Evolutionary conservation across 2,797 vertebrate species (phyloP).

Genomic region (Sebastes baramenuke): DNA sequence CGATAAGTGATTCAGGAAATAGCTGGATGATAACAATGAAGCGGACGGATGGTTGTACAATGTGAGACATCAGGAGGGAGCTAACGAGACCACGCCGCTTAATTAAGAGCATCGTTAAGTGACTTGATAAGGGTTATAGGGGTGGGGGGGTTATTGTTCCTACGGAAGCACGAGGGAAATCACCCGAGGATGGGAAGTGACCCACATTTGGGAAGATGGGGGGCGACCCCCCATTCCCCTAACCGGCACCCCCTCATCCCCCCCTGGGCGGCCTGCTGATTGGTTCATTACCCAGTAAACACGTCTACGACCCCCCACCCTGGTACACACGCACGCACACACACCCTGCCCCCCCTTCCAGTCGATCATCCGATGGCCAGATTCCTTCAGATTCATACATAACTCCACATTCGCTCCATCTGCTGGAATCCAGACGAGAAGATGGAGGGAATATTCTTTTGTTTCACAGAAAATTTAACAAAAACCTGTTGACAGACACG

Average conservation of each 20-base stretch:
- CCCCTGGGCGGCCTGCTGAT: conserved; percentile 55
- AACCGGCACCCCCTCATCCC: conserved; percentile 49
- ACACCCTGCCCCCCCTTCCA: conserved; percentile 36
- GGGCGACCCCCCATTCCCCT: conserved; percentile 31
- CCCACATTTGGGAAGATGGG: conserved; percentile 69
- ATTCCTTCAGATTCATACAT: conserved; percentile 59
- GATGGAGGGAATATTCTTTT: background rate
- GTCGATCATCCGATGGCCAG: conserved; percentile 39
- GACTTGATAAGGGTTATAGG: conserved; percentile 44
- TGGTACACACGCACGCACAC: background rate
- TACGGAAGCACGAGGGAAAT: conserved; percentile 44
- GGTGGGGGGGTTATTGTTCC: conserved; percentile 33
- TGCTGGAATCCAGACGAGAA: conserved; percentile 7
- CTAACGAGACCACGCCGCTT: conserved; percentile 44
- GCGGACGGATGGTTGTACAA: background rate
- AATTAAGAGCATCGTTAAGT: conserved; percentile 66
- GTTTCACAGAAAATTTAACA: background rate
- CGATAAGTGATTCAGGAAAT: conserved; percentile 26
- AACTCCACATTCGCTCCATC: conserved; percentile 19
- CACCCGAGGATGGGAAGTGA: conserved; percentile 71
- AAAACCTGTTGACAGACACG: background rate
- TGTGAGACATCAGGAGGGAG: conserved; percentile 29
- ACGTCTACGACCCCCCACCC: conserved; percentile 45
- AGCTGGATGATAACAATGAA: conserved; percentile 11
- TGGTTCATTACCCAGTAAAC: conserved; percentile 76